Conservation (phyloP, 2,888 invertebrate species). For the Amphipoea oculea region DNA sequence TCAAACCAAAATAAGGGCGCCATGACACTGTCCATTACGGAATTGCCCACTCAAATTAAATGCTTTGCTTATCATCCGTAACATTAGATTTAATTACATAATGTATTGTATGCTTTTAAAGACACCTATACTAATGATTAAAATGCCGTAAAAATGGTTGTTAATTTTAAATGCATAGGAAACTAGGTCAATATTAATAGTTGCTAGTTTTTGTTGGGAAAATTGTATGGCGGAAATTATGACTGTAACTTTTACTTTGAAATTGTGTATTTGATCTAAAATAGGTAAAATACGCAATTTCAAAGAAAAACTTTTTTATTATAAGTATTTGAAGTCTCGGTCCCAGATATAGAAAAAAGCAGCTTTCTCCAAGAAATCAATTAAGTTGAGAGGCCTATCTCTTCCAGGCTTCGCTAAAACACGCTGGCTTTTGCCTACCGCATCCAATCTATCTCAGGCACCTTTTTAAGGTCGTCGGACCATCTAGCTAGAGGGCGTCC, state of each 20-base stretch:
- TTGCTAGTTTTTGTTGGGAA: background rate
- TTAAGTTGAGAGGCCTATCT: too few relatives aligned
- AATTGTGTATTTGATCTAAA: background rate
- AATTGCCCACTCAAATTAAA: conserved; percentile 71
- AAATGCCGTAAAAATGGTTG: conserved; percentile 16
- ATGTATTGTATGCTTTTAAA: conserved; percentile 43
- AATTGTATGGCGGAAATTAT: background rate
- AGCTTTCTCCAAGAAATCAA: too few relatives aligned
- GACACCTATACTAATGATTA: conserved; percentile 26
- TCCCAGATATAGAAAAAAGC: too few relatives aligned
- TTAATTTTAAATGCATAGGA: conserved; percentile 3
- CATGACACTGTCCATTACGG: conserved; percentile 78
- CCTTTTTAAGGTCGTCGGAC: too few relatives aligned
- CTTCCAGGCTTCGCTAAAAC: too few relatives aligned
- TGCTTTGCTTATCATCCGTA: conserved; percentile 35
- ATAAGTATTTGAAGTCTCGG: too few relatives aligned
- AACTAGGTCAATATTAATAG: conserved; percentile 32
- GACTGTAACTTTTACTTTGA: background rate
- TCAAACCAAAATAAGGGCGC: conserved; percentile 65
- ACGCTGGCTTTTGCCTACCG: too few relatives aligned
- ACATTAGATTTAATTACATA: conserved; percentile 54
- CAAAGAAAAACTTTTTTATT: too few relatives aligned
- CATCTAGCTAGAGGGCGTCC: too few relatives aligned
- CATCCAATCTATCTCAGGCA: too few relatives aligned
- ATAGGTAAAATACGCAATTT: background rate